Base-by-base conservation (phyloP, 2,888 invertebrate genomes). In the Sicus ferrugineus region DNA sequence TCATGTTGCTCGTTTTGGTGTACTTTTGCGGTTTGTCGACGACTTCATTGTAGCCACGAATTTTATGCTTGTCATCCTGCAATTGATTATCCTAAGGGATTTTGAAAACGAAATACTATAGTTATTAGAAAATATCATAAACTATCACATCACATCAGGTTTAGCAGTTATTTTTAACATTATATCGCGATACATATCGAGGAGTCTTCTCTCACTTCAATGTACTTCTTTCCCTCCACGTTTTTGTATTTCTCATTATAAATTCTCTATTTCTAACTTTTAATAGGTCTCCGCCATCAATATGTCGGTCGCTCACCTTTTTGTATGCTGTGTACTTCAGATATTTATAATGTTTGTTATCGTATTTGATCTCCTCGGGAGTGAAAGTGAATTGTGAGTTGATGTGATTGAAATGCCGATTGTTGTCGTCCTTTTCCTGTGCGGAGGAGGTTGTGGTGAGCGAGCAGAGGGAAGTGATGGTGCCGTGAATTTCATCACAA, bases 301-400 rank as follows among this genome's bases (percentile, higher is more conserved):
- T n/a, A n/a, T n/a, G n/a, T n/a, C n/a, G n/a, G n/a, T n/a, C n/a
- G n/a, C 77, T 80, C 78, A 89, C 90, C 88, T 89, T 90, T 80
- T 89, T 90, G 78, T 89, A 90, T 80, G 91, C 90, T 68, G 90
- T 90, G 81, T 92, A 92, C 84, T 92, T 92, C 77, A 92, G 90
- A 84, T 92, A 92, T 81, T 92, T 91, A 85, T 92, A 92, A 83
- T 92, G 92, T 83, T 92, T 91, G 86, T 92, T 92, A 80, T 92
- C 92, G 78, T 91, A 92, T 84, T 91, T 92, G 83, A 92, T 91
- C 83, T 92, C 91, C 80, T 91, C 90, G 2, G 92, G 91, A 23
- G 91, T 91, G 80, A 91, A 89, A 59, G 90, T 91, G 82, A 90
- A 90, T 78, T 87, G 87, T 71, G 88, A 87, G 79, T 83, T 85